phyloP scores from a whole-genome alignment of 2,888 invertebrate species.

The Campopleginae sp. region DNA sequence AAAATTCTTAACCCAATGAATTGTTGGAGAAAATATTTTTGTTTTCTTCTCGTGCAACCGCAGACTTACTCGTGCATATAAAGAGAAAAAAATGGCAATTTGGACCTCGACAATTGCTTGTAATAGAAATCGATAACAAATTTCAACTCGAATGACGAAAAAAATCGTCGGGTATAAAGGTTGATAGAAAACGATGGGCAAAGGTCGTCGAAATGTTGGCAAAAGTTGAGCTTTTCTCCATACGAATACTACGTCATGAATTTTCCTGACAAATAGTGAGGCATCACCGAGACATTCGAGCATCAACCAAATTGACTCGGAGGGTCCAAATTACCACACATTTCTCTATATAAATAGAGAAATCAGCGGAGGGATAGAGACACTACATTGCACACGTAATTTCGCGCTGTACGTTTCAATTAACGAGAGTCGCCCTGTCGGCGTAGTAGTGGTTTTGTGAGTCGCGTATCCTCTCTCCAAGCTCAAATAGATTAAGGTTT shows the following conservation, averaged over 20 bases:
- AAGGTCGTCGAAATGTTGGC: background rate
- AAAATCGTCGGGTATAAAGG: background rate
- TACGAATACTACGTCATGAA: background rate
- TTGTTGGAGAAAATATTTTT: background rate
- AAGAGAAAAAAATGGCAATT: background rate
- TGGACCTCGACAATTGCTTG: background rate
- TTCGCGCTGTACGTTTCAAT: conserved; percentile 65
- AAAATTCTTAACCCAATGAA: background rate
- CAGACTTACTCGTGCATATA: background rate
- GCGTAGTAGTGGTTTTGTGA: conserved; percentile 25
- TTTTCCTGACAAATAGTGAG: background rate
- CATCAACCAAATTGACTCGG: background rate
- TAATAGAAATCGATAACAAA: background rate
- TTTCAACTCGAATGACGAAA: background rate
- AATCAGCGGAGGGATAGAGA: conserved; percentile 40
- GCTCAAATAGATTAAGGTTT: conserved; percentile 65
- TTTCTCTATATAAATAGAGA: background rate
- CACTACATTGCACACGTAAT: conserved; percentile 58
- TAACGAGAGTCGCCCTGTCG: conserved; percentile 51
- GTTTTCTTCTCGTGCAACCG: background rate
- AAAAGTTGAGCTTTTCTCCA: background rate
- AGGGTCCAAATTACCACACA: background rate
- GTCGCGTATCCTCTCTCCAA: conserved; percentile 33
- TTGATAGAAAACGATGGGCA: background rate
- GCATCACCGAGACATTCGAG: background rate